Evolutionary conservation across 1,140 invertebrate species (phyloP).

Genomic region (Trichonephila inaurata): DNA sequence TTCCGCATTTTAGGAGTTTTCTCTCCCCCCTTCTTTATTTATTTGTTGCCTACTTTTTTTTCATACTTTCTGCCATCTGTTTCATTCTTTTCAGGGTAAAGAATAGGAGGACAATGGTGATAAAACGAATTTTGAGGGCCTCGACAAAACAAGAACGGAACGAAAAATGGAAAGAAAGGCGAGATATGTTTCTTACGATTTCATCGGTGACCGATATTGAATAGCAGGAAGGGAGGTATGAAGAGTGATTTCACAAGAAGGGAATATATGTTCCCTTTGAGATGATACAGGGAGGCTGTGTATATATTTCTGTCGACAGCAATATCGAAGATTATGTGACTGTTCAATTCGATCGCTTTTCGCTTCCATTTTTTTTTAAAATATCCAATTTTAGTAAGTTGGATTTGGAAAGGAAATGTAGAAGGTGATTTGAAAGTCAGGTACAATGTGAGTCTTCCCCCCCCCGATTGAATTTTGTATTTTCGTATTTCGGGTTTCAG

Average conservation of each 20-base stretch:
- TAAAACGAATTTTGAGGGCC: constrained; percentile 67
- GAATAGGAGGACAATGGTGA: constrained; percentile 65
- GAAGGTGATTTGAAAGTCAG: too few species aligned
- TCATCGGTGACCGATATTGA: constrained; percentile 35
- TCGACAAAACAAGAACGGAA: background rate
- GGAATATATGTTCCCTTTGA: constrained; percentile 2
- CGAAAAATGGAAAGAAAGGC: background rate
- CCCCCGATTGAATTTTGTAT: too few species aligned
- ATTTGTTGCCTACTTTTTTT: constrained; percentile 13
- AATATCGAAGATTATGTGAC: constrained; percentile 45
- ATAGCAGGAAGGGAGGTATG: constrained; percentile 23
- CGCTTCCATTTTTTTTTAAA: too few species aligned
- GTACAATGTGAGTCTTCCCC: too few species aligned
- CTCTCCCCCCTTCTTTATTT: background rate
- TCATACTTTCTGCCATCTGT: constrained; percentile 39
- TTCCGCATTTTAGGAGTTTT: constrained; percentile 19
- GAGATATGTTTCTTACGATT: constrained; percentile 50
- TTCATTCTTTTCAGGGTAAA: constrained; percentile 62
- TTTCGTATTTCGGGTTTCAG: too few species aligned
- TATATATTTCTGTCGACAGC: constrained; percentile 27
- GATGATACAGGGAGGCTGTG: background rate
- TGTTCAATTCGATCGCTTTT: background rate
- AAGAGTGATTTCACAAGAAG: constrained; percentile 34
- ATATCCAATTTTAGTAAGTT: too few species aligned
- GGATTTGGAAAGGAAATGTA: background rate